Evolutionary conservation across 2,113 vertebrate genomes (phyloP).

Genomic region (Heterotis niloticus): DNA sequence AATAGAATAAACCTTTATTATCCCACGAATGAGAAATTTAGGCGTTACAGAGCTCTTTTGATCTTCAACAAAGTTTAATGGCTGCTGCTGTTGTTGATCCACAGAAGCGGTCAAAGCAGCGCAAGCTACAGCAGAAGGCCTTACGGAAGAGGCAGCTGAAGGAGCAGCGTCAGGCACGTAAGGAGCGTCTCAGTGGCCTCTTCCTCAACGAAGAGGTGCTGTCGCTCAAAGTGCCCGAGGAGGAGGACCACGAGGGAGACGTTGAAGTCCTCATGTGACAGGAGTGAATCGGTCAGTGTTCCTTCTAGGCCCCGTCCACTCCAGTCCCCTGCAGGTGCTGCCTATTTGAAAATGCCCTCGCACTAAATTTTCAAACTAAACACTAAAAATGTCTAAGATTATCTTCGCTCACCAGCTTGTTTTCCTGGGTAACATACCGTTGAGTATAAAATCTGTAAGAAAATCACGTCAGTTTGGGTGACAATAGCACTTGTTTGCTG

Average conservation of each 20-base stretch:
- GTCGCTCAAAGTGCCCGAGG: slow-evolving; percentile 89
- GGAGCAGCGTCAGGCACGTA: slow-evolving; percentile 92
- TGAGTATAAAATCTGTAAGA: background rate
- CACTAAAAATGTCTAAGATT: background rate
- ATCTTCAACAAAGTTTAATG: too few relatives aligned
- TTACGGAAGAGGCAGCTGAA: slow-evolving; percentile 94
- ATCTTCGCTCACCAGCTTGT: too few relatives aligned
- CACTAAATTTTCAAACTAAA: too few relatives aligned
- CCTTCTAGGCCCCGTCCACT: slow-evolving; percentile 41
- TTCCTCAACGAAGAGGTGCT: slow-evolving; percentile 97
- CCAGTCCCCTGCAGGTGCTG: background rate
- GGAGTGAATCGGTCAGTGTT: slow-evolving; percentile 75
- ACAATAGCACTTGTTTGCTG: background rate
- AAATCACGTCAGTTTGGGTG: slow-evolving; percentile 6
- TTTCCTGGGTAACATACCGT: too few relatives aligned
- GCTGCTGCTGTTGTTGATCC: background rate
- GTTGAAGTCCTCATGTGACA: slow-evolving; percentile 95
- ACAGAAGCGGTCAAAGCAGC: slow-evolving; percentile 94
- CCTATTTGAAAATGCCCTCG: background rate
- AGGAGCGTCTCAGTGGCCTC: slow-evolving; percentile 93
- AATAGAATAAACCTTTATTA: too few relatives aligned
- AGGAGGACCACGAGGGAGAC: slow-evolving; percentile 70
- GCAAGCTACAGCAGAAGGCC: slow-evolving; percentile 97
- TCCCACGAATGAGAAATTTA: too few relatives aligned
- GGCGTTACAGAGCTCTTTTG: too few relatives aligned